Evolutionary conservation across 2,113 vertebrate genomes (phyloP), one percentile per base, ranked within the genome.

Genomic region (Syrrhaptes paradoxus): DNA sequence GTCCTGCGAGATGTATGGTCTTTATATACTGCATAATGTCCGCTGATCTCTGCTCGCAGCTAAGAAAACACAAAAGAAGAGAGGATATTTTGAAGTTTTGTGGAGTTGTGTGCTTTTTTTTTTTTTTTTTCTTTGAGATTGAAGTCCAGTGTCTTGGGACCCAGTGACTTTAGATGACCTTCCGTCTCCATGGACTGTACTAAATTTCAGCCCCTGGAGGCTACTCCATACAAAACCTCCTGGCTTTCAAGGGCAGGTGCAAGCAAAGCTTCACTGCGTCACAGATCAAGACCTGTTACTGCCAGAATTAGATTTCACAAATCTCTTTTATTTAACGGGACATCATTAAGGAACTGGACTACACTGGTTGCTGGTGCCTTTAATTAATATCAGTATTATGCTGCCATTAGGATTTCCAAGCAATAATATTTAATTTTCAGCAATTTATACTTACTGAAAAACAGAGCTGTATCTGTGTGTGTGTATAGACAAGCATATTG

Each of bases 131-230:
- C 96, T 98, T 83, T 95, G 96, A 98, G 98, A 97, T 97, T 98
- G 98, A 98, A 98, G 97, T 98, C 97, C 97, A 97, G 97, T 96
- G 97, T 98, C 98, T 98, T 97, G 97, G 98, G 97, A 98, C 98
- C 97, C 97, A 96, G 97, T 98, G 98, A 98, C 98, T 98, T 97
- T 96, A 63, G 97, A 96, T 98, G 98, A 98, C 98, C 98, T 98
- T 97, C 97, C 87, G 93, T 95, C 97, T 98, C 96, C 93, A 97
- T 7, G 97, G 98, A 98, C 97, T 97, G 97, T 98, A 97, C 98
- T 98, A 97, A 97, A 98, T 98, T 98, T 98, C 98, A 98, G 97
- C 98, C 98, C 98, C 98, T 96, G 97, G 98, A 98, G 98, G 98
- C 97, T 98, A 97, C 96, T 97, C 93, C 97, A 98, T 95, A 98